phyloP scores from a whole-genome alignment of 2,797 vertebrate species.

The Balearica regulorum region DNA sequence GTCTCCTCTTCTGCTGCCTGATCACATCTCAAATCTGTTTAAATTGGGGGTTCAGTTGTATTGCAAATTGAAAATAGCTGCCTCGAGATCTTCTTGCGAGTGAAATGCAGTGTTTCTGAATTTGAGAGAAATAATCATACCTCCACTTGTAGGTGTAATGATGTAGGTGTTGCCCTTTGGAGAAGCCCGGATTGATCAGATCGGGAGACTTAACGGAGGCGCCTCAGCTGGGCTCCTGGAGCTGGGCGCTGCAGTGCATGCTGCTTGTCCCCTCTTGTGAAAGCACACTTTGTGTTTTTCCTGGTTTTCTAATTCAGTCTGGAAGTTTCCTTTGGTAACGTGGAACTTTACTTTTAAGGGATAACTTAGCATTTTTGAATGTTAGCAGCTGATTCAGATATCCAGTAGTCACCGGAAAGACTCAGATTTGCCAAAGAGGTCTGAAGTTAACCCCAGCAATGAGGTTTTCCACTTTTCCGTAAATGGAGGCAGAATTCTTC shows the following conservation, averaged over 20 bases:
- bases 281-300: not conserved
- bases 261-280: not conserved
- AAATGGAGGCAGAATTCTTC: not conserved
- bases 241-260: not conserved
- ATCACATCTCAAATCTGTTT: not conserved
- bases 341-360: not conserved
- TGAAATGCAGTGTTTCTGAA: not conserved
- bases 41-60: not conserved
- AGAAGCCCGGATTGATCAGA: not conserved
- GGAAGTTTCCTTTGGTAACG: not conserved
- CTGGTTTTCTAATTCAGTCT: not conserved
- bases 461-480: not conserved
- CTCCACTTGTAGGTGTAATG: not conserved
- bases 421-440: not conserved
- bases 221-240: not conserved
- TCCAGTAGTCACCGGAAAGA: not conserved
- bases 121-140: not conserved
- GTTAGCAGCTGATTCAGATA: not conserved
- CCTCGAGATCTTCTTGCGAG: not conserved
- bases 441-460: not conserved
- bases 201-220: fast-evolving
- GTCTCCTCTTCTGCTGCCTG: constrained; percentile 8
- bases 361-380: not conserved
- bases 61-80: not conserved
- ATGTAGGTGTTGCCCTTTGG: not conserved